Evolutionary conservation across 2,113 vertebrate genomes (phyloP), one percentile per base, ranked within the genome.

Genomic region (Colaptes auratus): DNA sequence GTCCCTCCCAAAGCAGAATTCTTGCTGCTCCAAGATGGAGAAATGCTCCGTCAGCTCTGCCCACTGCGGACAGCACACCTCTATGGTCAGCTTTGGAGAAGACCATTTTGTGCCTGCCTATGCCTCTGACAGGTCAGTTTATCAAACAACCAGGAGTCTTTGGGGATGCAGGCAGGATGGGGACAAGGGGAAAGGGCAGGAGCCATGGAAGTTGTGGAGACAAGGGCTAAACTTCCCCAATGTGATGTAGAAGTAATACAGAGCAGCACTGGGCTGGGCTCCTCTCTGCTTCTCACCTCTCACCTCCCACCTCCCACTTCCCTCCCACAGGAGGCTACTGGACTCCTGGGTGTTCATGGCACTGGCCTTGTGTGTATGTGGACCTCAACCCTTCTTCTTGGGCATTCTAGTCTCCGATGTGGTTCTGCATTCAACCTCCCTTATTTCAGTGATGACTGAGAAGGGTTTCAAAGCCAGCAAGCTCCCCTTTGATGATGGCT

Each of bases 341-440:
- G 21, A 36, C 33, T 86, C 39, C 39, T 14, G 25, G 35, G 15
- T 61, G 52, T 24, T 36, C 44, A 28, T 1, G 16, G 59, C 2
- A 6, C 70, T 36, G 53, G 11, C 36, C 50, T 35, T 74, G 35
- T 20, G 59, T 52, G 33, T 10, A 39, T 39, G 3, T 0, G 18
- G 30, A 24, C n/a, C 25, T 74, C 75, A 73, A 50, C 28, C 27
- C 30, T 80, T 89, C 78, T 63, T 69, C 55, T 61, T 66, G 44
- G 67, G 65, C 0, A 0, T 4, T 42, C 36, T 59, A 33, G 30
- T 80, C 42, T 78, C 0, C 0, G 5, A 8, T 2, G 0, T 0
- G 1, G 15, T n/a, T 61, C 46, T 10, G 8, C 2, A 0, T 55
- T 46, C 30, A 17, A 4, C 25, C n/a, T 67, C 71, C n/a, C 69